phyloP scores from a whole-genome alignment of 1,140 invertebrate genomes.

The Grapholita molesta region DNA sequence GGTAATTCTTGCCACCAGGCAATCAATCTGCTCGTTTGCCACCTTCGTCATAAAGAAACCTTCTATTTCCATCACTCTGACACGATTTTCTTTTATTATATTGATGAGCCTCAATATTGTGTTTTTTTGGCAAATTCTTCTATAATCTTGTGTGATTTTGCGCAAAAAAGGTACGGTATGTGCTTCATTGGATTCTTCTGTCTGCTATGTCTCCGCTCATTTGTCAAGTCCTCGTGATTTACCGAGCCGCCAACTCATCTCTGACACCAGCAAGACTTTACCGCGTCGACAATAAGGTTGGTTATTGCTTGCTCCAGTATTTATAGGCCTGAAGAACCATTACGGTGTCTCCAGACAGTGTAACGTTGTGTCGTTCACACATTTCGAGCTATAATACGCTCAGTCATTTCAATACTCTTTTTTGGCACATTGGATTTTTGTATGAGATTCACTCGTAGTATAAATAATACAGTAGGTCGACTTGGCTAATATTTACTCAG shows the following conservation, averaged over 20 bases:
- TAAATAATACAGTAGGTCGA: background rate
- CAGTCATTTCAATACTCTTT: constrained; percentile 2
- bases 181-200: background rate
- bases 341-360: background rate
- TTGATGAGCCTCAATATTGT: too few relatives aligned
- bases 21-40: too few relatives aligned
- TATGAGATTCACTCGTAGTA: background rate
- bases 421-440: constrained; percentile 13
- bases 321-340: background rate
- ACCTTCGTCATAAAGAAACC: too few relatives aligned
- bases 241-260: background rate
- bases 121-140: too few relatives aligned
- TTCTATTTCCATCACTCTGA: too few relatives aligned
- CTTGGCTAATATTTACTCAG: too few relatives aligned
- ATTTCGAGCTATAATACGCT: background rate
- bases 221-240: background rate
- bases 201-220: background rate
- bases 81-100: too few relatives aligned
- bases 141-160: too few relatives aligned
- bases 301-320: background rate
- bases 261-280: background rate
- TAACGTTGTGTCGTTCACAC: background rate
- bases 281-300: background rate
- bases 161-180: too few relatives aligned
- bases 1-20: too few relatives aligned